A percentile compares a stretch with the other conserved stretches of the same genome.
These are phyloP conservation scores for Cheilosia pagana DNA, from an alignment of 2,888 invertebrate genomes.

Conservation along the genomic window DNA sequence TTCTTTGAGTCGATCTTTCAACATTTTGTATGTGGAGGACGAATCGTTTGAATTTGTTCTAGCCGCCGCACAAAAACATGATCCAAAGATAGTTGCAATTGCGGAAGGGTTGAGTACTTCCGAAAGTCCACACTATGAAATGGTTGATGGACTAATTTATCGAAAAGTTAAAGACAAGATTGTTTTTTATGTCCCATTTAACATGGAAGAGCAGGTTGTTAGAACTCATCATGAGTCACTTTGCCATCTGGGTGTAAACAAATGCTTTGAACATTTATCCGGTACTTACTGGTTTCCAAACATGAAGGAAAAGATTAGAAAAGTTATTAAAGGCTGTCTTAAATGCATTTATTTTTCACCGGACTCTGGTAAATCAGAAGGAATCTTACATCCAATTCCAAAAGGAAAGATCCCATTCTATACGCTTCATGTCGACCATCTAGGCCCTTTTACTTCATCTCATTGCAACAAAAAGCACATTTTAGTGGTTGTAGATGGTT, in stretches of 20 bases:
- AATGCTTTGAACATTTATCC: slow-evolving; percentile 70
- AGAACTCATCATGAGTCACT: slow-evolving; percentile 55
- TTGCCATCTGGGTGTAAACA: slow-evolving; percentile 78
- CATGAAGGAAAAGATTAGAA: slow-evolving; percentile 79
- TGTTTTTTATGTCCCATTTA: slow-evolving; percentile 57
- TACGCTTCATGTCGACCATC: slow-evolving; percentile 78
- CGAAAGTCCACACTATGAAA: slow-evolving; percentile 30
- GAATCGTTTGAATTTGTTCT: slow-evolving; percentile 43
- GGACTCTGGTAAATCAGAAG: slow-evolving; percentile 77
- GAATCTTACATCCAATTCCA: slow-evolving; percentile 80
- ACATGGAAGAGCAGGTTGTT: slow-evolving; percentile 69
- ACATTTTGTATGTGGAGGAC: slow-evolving; percentile 37
- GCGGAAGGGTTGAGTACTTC: slow-evolving; percentile 56
- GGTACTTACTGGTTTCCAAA: slow-evolving; percentile 80
- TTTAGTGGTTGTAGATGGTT: slow-evolving; percentile 78
- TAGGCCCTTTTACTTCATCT: slow-evolving; percentile 4
- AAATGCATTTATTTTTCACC: slow-evolving; percentile 73
- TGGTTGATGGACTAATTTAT: slow-evolving; percentile 39
- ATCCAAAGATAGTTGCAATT: slow-evolving; percentile 71
- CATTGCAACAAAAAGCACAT: slow-evolving; percentile 5
- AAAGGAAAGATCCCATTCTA: slow-evolving; percentile 81
- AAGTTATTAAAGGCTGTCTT: background rate
- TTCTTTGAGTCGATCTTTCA: slow-evolving; percentile 76
- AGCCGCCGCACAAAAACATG: slow-evolving; percentile 57
- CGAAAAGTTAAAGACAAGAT: slow-evolving; percentile 22